phyloP scores from a whole-genome alignment of 2,113 vertebrate species.

The Rostratula benghalensis region DNA sequence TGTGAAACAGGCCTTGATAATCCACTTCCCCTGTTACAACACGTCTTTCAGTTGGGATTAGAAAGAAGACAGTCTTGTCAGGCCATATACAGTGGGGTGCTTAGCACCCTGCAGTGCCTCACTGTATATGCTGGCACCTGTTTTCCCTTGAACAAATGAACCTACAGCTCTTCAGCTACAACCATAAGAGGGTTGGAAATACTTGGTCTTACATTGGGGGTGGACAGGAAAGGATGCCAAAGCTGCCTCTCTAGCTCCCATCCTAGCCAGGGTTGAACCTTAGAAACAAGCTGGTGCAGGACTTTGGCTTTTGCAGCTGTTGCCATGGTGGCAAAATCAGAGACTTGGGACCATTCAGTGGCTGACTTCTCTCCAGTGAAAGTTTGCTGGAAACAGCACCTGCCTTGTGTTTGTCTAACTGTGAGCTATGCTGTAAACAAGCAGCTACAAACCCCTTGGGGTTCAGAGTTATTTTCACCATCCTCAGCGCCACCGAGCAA shows the following conservation, averaged over 20 bases:
- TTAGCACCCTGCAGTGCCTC: not conserved
- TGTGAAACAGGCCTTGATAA: not conserved
- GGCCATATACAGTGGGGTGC: not conserved
- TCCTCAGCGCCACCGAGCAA: not conserved
- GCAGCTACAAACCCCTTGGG: not conserved
- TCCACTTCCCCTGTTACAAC: not conserved
- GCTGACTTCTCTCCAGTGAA: not conserved
- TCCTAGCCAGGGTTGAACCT: not conserved
- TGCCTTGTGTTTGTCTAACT: not conserved
- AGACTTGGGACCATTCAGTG: not conserved
- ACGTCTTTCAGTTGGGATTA: not conserved
- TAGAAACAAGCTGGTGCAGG: not conserved
- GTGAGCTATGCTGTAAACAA: conserved; percentile 21
- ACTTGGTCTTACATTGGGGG: not conserved
- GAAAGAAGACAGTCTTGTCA: not conserved
- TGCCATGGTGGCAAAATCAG: not conserved
- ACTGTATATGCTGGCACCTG: not conserved
- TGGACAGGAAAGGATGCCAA: not conserved
- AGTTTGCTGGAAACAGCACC: not conserved
- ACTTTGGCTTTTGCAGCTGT: not conserved
- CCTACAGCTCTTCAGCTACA: not conserved
- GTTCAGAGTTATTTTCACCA: not conserved
- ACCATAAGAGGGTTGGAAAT: not conserved
- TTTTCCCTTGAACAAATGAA: not conserved
- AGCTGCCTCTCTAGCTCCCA: not conserved